Evolutionary conservation across 2,888 invertebrate species (phyloP).

Genomic region (Digitonthophagus gazella): DNA sequence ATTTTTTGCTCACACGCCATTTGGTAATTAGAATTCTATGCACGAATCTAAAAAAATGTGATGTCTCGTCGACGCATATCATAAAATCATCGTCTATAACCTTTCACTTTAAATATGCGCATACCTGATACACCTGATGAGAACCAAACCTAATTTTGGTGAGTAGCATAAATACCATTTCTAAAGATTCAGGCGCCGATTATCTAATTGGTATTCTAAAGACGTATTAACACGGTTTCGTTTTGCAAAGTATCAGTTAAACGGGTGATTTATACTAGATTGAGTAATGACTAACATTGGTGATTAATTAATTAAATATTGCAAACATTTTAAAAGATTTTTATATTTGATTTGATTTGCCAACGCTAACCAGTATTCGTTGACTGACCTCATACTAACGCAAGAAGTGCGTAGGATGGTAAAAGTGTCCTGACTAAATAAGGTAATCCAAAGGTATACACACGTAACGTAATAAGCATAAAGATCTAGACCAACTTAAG

Average conservation of each 20-base stretch:
- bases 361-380: neutral
- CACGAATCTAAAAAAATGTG: neutral
- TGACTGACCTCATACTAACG: neutral
- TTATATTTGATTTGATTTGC: too few species aligned
- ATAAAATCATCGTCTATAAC: neutral
- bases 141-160: constrained; percentile 9
- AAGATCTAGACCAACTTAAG: neutral
- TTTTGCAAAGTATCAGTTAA: neutral
- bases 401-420: neutral
- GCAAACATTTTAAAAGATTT: too few species aligned
- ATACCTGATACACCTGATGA: too few species aligned
- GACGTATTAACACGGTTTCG: neutral
- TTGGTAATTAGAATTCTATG: neutral
- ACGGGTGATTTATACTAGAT: neutral
- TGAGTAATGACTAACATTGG: neutral
- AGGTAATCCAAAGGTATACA: neutral
- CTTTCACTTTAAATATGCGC: constrained; percentile 15
- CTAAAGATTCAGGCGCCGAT: constrained; percentile 1
- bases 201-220: neutral
- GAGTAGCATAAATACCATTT: constrained; percentile 11
- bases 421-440: neutral
- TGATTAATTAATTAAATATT: neutral
- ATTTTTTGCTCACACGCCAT: neutral
- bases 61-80: neutral
- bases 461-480: neutral